These are phyloP conservation scores for Caenorhabditis sp. DNA, from an alignment of 2,888 invertebrate species.

Conservation along the genomic window DNA sequence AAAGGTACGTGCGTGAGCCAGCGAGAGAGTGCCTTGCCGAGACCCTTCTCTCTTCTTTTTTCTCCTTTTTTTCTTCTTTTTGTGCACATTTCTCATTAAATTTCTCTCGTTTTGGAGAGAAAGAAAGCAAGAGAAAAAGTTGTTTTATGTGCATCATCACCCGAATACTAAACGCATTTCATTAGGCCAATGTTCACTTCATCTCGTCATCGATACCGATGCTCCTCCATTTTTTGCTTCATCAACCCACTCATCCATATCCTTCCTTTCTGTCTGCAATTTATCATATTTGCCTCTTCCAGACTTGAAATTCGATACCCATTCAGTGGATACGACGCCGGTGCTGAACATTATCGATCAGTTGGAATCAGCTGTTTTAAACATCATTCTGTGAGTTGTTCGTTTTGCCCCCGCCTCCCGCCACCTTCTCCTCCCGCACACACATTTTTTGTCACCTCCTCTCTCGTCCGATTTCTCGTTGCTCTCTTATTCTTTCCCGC, in stretches of 20 bases:
- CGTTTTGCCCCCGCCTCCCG: constrained; percentile 28
- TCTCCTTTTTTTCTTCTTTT: constrained; percentile 18
- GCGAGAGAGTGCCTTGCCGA: constrained; percentile 7
- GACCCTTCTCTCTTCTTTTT: constrained; percentile 27
- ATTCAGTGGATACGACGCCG: constrained; percentile 72
- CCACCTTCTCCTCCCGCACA: constrained; percentile 25
- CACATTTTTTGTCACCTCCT: constrained; percentile 46
- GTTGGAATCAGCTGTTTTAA: constrained; percentile 79
- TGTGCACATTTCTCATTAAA: constrained; percentile 41
- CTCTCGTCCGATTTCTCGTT: constrained; percentile 10
- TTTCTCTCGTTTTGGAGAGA: constrained; percentile 42
- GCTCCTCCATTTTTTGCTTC: too few species aligned
- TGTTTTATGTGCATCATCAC: constrained; percentile 56
- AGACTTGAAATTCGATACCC: constrained; percentile 80
- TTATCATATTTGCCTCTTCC: constrained; percentile 43
- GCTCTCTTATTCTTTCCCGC: constrained; percentile 3
- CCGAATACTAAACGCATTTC: constrained; percentile 55
- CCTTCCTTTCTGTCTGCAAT: neutral
- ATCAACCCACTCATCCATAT: neutral
- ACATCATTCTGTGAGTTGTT: constrained; percentile 80
- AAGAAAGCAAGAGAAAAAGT: constrained; percentile 42
- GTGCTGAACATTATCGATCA: constrained; percentile 78
- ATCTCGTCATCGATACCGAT: neutral
- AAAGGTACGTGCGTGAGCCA: constrained; percentile 61
- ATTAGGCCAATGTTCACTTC: constrained; percentile 53